Conservation (phyloP, 2,888 invertebrate genomes). For the Brachypterus glaber region DNA sequence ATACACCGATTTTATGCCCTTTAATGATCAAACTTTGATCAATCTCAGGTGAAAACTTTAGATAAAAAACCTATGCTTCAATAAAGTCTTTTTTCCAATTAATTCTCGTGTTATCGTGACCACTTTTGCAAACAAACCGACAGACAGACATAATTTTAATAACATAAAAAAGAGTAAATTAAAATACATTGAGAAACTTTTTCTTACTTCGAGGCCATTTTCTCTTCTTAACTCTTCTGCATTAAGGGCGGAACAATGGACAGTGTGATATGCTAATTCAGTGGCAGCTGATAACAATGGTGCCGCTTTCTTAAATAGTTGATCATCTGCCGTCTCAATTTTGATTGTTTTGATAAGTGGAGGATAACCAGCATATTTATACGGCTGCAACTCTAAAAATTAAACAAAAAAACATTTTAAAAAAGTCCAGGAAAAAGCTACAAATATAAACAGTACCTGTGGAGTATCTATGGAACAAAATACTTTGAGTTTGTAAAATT, state of each 20-base stretch:
- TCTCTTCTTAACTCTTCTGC: slow-evolving; percentile 95
- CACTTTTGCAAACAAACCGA: not conserved
- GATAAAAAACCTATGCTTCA: too few species aligned
- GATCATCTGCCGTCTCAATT: slow-evolving; percentile 86
- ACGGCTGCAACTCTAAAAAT: slow-evolving; percentile 72
- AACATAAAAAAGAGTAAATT: too few species aligned
- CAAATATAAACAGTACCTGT: slow-evolving; percentile 58
- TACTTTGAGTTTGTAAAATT: slow-evolving; percentile 87
- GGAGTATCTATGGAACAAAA: slow-evolving; percentile 83
- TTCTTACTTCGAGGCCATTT: slow-evolving; percentile 70
- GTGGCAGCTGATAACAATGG: slow-evolving; percentile 84
- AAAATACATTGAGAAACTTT: too few species aligned
- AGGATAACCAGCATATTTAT: slow-evolving; percentile 98
- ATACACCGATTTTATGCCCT: too few species aligned
- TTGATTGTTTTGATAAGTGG: slow-evolving; percentile 92
- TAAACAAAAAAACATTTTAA: too few species aligned
- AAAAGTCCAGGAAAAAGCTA: too few species aligned
- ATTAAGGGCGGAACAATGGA: slow-evolving; percentile 91
- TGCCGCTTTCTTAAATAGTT: slow-evolving; percentile 77
- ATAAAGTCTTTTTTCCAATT: too few species aligned
- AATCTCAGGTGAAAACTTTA: too few species aligned
- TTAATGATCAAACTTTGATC: too few species aligned
- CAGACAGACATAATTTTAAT: slow-evolving; percentile 5
- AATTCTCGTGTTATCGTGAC: too few species aligned
- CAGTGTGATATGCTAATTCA: slow-evolving; percentile 92